A percentile compares a stretch with the other conserved stretches of the same genome.
Conservation (phyloP, 1,140 invertebrate species). For the Sarcophaga peregrina region DNA sequence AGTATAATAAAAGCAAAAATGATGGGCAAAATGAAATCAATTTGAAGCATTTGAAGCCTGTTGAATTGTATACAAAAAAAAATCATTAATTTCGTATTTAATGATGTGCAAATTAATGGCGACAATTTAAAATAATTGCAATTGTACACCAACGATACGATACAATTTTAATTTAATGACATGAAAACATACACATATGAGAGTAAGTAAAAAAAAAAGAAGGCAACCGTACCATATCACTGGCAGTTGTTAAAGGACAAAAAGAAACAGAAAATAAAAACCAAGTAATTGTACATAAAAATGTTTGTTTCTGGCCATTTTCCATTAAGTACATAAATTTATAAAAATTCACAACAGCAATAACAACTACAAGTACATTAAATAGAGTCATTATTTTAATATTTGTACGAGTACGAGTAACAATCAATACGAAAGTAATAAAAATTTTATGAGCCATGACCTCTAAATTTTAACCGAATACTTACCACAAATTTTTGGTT, state of each 20-base stretch:
- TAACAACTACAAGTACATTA: background rate
- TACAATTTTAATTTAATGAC: conserved; percentile 10
- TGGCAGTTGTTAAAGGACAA: no score
- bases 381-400: background rate
- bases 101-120: conserved; percentile 39
- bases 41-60: background rate
- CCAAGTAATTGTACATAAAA: no score
- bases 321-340: no score
- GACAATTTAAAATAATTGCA: conserved; percentile 29
- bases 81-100: conserved; percentile 28
- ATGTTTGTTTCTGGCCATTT: no score
- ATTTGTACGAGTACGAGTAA: background rate
- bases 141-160: background rate
- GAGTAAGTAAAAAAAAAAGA: no score
- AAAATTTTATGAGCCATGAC: background rate
- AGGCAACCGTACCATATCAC: no score
- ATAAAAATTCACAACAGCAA: no score
- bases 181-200: no score
- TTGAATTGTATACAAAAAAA: background rate
- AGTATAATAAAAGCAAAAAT: background rate
- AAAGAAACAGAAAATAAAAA: no score
- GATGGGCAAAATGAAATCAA: background rate
- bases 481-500: background rate
- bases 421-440: background rate
- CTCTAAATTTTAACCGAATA: background rate